Conservation (phyloP, 2,888 invertebrate species). For the Nasonia oneida region DNA sequence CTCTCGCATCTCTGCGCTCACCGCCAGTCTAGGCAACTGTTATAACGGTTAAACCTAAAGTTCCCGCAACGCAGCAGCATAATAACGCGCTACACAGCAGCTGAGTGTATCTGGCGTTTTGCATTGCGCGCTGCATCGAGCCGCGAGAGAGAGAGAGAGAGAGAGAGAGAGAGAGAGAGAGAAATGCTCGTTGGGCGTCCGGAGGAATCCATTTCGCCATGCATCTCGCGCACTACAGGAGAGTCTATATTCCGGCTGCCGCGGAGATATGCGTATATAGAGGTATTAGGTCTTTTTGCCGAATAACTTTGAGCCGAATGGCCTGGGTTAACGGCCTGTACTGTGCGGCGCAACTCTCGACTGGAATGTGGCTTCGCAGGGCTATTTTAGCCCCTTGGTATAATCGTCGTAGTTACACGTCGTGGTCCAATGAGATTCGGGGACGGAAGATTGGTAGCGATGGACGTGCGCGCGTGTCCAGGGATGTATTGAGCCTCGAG, state of each 20-base stretch:
- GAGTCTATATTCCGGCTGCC: background rate
- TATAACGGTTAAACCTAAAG: slow-evolving; percentile 56
- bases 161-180: slow-evolving; percentile 37
- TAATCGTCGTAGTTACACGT: background rate
- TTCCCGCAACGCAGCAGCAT: slow-evolving; percentile 20
- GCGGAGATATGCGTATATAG: background rate
- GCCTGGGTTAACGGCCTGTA: background rate
- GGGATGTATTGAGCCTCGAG: background rate
- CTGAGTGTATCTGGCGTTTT: slow-evolving; percentile 13
- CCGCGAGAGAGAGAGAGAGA: background rate
- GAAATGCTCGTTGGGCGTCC: slow-evolving; percentile 13
- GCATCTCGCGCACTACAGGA: slow-evolving; percentile 6
- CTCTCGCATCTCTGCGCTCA: background rate
- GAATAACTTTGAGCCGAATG: background rate
- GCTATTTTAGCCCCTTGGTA: background rate
- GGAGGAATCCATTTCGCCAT: slow-evolving; percentile 62
- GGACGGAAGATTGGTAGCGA: background rate
- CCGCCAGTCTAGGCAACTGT: slow-evolving; percentile 22
- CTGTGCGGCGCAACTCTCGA: background rate
- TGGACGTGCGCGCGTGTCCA: background rate
- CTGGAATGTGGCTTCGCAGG: slow-evolving; percentile 2
- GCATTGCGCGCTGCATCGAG: background rate
- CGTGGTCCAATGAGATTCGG: background rate
- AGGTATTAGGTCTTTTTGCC: slow-evolving; percentile 15
- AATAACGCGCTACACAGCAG: slow-evolving; percentile 33